Evolutionary conservation across 2,888 invertebrate genomes (phyloP).

Genomic region (Nomada ruficornis): DNA sequence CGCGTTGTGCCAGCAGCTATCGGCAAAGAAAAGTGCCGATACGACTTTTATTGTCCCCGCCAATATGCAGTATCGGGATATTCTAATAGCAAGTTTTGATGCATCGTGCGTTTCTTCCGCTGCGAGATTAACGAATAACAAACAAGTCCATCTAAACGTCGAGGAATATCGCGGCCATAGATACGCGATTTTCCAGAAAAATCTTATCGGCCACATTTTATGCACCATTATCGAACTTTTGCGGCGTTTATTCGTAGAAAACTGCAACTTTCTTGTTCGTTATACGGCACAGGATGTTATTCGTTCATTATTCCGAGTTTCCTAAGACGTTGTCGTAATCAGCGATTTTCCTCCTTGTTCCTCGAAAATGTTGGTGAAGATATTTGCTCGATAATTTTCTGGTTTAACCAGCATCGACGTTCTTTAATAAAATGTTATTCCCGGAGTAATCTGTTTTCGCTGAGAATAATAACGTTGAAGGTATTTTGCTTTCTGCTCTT

Average conservation of each 20-base stretch:
- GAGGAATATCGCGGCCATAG: neutral
- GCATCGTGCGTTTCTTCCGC: slow-evolving; percentile 13
- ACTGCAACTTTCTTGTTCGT: neutral
- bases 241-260: neutral
- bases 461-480: too few species aligned
- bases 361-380: too few species aligned
- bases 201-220: slow-evolving; percentile 22
- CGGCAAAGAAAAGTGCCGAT: slow-evolving; percentile 19
- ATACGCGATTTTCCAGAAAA: neutral
- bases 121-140: neutral
- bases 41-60: slow-evolving; percentile 3
- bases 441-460: too few species aligned
- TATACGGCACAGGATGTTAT: neutral
- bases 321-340: neutral
- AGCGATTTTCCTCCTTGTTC: too few species aligned
- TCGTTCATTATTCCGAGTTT: neutral
- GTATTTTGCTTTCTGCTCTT: too few species aligned
- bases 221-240: slow-evolving; percentile 13
- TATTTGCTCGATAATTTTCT: too few species aligned
- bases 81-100: neutral
- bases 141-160: slow-evolving; percentile 4
- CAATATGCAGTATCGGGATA: slow-evolving; percentile 11
- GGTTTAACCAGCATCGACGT: too few species aligned
- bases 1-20: slow-evolving; percentile 33
- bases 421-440: too few species aligned